Conservation (phyloP, 2,888 invertebrate species). For the Hirtodrosophila histrioides region DNA sequence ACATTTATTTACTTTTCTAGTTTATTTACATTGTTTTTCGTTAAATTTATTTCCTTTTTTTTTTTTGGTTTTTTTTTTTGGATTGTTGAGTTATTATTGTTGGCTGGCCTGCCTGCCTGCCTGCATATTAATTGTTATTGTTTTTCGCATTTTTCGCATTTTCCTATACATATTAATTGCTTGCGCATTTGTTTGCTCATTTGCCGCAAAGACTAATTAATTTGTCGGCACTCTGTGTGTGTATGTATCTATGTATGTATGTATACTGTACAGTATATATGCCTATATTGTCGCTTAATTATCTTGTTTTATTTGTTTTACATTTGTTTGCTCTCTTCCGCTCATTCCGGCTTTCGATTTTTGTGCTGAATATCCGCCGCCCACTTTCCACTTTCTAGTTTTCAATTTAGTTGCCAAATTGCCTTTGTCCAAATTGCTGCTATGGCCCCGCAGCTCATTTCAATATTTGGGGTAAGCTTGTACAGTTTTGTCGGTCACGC, state of each 20-base stretch:
- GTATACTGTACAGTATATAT: not conserved
- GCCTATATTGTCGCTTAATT: constrained; percentile 28
- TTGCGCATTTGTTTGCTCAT: constrained; percentile 45
- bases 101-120: too few species aligned
- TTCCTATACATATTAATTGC: constrained; percentile 27
- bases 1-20: constrained; percentile 35
- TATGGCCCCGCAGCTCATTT: constrained; percentile 10
- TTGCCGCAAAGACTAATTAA: constrained; percentile 40
- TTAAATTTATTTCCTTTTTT: too few species aligned
- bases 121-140: too few species aligned
- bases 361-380: not conserved
- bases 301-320: constrained; percentile 25
- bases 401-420: constrained; percentile 23
- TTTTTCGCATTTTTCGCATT: constrained; percentile 8
- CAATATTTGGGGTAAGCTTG: constrained; percentile 23
- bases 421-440: constrained; percentile 10
- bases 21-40: not conserved
- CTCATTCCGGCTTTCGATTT: constrained; percentile 8
- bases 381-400: constrained; percentile 1
- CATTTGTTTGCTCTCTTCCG: constrained; percentile 19
- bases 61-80: too few species aligned
- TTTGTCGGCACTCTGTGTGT: constrained; percentile 3
- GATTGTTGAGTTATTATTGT: not conserved
- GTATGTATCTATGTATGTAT: too few species aligned
- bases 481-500: not conserved